Conservation (phyloP, 2,113 vertebrate genomes). For the Ancistrus triradiatus region DNA sequence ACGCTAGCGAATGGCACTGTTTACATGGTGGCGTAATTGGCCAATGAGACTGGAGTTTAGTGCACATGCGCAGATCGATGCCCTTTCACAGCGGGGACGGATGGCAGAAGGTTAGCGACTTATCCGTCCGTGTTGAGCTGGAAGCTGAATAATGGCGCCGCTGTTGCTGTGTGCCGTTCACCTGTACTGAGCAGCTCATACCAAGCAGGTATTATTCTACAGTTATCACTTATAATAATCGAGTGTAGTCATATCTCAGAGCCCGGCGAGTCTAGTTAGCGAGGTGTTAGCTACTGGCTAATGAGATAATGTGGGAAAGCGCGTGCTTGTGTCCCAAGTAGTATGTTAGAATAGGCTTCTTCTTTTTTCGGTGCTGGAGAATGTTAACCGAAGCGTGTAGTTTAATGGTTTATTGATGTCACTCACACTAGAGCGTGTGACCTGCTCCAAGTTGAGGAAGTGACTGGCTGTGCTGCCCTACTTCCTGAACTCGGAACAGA, state of each 20-base stretch:
- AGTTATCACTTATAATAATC: no score
- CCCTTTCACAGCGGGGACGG: slow-evolving; percentile 20
- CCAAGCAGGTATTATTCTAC: slow-evolving; percentile 8
- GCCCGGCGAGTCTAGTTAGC: not conserved
- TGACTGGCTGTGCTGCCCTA: no score
- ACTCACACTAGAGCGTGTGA: no score
- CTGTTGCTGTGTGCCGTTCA: not conserved
- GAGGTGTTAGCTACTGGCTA: not conserved
- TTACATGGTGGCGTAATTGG: not conserved
- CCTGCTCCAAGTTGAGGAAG: no score
- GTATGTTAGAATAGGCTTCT: not conserved
- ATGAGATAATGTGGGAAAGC: not conserved
- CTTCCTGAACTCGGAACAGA: not conserved
- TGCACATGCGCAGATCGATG: slow-evolving; percentile 4
- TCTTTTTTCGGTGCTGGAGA: no score
- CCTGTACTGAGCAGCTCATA: not conserved
- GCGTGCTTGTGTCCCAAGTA: not conserved
- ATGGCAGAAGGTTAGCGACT: slow-evolving; percentile 9
- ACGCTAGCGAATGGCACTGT: not conserved
- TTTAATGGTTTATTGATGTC: no score
- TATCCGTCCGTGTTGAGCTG: not conserved
- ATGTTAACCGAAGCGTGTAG: no score
- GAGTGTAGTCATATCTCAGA: not conserved
- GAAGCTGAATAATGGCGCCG: not conserved
- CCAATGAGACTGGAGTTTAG: not conserved